A percentile compares a stretch with the other conserved stretches of the same genome.
Conservation (phyloP, 2,797 vertebrate species). For the Thalassophryne amazonica region DNA sequence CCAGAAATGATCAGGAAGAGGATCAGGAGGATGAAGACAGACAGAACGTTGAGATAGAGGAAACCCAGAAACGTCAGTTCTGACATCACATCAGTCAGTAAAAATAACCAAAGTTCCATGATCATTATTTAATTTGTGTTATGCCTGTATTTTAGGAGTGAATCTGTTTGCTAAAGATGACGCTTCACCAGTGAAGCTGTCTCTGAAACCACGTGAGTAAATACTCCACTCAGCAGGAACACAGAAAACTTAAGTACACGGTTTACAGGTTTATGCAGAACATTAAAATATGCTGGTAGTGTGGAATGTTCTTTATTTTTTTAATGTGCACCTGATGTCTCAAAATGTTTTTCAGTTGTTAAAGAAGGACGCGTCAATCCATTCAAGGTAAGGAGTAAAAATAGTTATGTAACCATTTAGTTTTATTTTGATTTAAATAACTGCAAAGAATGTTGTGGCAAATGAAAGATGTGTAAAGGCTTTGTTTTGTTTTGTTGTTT, state of each 20-base stretch:
- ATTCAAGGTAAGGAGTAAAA: slow-evolving; percentile 85
- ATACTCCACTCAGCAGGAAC: neutral
- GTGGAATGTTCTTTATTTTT: too few relatives aligned
- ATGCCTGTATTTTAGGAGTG: slow-evolving; percentile 62
- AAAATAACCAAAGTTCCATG: too few relatives aligned
- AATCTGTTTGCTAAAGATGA: slow-evolving; percentile 77
- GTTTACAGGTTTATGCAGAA: too few relatives aligned
- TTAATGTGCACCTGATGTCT: neutral
- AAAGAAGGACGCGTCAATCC: slow-evolving; percentile 87
- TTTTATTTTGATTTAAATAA: neutral
- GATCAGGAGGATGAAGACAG: slow-evolving; percentile 62
- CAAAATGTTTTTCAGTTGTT: slow-evolving; percentile 40
- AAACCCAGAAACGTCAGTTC: slow-evolving; percentile 73
- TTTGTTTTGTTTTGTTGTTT: too few relatives aligned
- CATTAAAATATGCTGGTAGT: too few relatives aligned
- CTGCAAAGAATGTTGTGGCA: neutral
- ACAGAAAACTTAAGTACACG: too few relatives aligned
- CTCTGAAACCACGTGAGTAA: slow-evolving; percentile 78
- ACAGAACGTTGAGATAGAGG: slow-evolving; percentile 64
- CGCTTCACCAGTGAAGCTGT: slow-evolving; percentile 59
- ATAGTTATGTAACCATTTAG: accelerated
- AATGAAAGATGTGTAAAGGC: neutral
- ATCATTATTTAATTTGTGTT: neutral
- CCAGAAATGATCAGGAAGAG: slow-evolving; percentile 29
- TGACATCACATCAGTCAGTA: too few relatives aligned